Conservation (phyloP, 2,888 invertebrate species). For the Trichacis sp. region DNA sequence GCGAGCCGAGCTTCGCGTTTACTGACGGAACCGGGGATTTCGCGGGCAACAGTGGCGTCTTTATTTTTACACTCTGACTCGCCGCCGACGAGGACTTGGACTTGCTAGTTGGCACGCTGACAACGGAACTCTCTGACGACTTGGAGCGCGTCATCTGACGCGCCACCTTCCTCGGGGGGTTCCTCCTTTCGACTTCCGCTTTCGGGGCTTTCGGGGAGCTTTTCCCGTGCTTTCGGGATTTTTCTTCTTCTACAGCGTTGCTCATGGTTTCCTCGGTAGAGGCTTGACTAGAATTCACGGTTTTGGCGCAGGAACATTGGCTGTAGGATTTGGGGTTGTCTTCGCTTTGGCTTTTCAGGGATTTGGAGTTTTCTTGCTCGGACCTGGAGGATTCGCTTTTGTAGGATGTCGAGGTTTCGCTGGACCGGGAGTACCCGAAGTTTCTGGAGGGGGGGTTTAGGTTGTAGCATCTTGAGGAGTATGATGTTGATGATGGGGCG, state of each 20-base stretch:
- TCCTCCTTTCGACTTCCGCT: slow-evolving; percentile 47
- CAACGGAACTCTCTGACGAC: slow-evolving; percentile 55
- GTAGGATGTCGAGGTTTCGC: slow-evolving; percentile 45
- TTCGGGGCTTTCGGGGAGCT: slow-evolving; percentile 43
- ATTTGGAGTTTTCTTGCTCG: slow-evolving; percentile 18
- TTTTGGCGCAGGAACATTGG: slow-evolving; percentile 22
- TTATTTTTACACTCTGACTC: slow-evolving; percentile 61
- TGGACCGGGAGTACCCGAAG: slow-evolving; percentile 57
- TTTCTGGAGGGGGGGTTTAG: slow-evolving; percentile 47
- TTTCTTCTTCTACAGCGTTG: slow-evolving; percentile 34
- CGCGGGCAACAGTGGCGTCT: slow-evolving; percentile 47
- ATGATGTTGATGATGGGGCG: slow-evolving; percentile 45
- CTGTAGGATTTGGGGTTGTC: slow-evolving; percentile 30
- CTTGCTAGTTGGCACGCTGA: slow-evolving; percentile 63
- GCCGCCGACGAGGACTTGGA: slow-evolving; percentile 61
- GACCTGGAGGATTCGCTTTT: slow-evolving; percentile 40
- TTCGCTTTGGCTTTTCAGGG: slow-evolving; percentile 34
- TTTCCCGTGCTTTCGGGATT: slow-evolving; percentile 43
- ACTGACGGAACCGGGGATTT: slow-evolving; percentile 52
- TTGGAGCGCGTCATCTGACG: slow-evolving; percentile 61
- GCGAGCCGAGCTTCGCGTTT: slow-evolving; percentile 53
- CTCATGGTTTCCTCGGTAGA: neutral
- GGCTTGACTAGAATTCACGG: slow-evolving; percentile 18
- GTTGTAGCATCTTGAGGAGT: slow-evolving; percentile 43
- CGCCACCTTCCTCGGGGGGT: slow-evolving; percentile 50